Percentiles rank a stretch among this genome's conserved stretches.
phyloP scores from a whole-genome alignment of 2,888 invertebrate genomes.

The Stenichneumon culpator region DNA sequence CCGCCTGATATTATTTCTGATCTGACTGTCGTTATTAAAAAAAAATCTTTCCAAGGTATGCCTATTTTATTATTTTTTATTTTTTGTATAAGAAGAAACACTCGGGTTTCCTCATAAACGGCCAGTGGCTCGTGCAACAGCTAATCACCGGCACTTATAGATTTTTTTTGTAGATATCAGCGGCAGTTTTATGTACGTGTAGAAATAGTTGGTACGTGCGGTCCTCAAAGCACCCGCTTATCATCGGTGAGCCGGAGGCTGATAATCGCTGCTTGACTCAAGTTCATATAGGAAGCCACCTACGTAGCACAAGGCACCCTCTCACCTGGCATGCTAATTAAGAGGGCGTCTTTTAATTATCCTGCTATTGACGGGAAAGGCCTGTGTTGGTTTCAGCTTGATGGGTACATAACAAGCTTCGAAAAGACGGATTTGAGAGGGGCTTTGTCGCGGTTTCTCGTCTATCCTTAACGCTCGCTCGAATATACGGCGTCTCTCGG shows the following conservation, averaged over 20 bases:
- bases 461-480: constrained; percentile 34
- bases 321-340: constrained; percentile 72
- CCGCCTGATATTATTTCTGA: too few species aligned
- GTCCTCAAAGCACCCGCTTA: constrained; percentile 13
- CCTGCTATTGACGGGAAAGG: constrained; percentile 76
- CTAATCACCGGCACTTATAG: too few species aligned
- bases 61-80: too few species aligned
- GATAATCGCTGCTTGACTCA: not conserved
- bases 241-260: not conserved
- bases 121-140: too few species aligned
- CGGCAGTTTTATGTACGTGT: too few species aligned
- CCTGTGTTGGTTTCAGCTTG: constrained; percentile 16
- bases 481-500: not conserved
- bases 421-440: constrained; percentile 15
- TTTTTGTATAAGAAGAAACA: too few species aligned
- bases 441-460: constrained; percentile 64
- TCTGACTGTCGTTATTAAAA: too few species aligned
- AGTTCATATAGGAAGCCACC: not conserved
- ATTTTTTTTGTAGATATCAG: too few species aligned
- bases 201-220: not conserved
- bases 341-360: constrained; percentile 77
- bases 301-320: not conserved
- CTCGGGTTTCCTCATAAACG: too few species aligned
- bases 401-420: not conserved
- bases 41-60: too few species aligned